Base-by-base conservation (phyloP, 1,140 invertebrate species). In the Xylocopa sonorina region DNA sequence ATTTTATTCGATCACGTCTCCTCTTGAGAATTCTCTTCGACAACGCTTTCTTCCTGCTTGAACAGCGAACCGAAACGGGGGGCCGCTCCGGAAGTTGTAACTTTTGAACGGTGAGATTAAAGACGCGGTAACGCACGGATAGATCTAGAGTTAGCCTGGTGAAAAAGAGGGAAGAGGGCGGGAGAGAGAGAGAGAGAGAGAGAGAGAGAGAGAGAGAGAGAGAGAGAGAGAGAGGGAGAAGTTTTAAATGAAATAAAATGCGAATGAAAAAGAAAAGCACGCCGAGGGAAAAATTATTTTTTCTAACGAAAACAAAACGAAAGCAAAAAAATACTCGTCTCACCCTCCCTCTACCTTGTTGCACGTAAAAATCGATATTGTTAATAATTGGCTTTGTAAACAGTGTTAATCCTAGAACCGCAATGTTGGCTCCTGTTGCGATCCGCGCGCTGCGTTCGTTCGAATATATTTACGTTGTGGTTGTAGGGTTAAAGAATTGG, bases 281-380 rank as follows among this genome's bases (percentile, higher is more conserved):
- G 55, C 53, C 43, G 81, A 79, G 67, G 38, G 74, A 88, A 79
- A n/a, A 85, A 85, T 91, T 92, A 92, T 92, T 92, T 92, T 92
- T 92, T 92, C 89, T 90, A 92, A 89, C 88, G 82, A 89, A 90
- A 78, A 88, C n/a, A n/a, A n/a, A n/a, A n/a, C n/a, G n/a, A n/a
- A n/a, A n/a, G n/a, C n/a, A n/a, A n/a, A n/a, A n/a, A n/a, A n/a
- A n/a, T n/a, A n/a, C 84, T 87, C 80, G 76, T 88, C 81, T 84
- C 78, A 84, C 82, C 84, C 80, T 73, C 58, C 80, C 81, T 74
- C 88, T 88, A 88, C 84, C 88, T 86, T 90, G 89, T 91, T 91
- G 89, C 84, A 84, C 84, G 87, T 88, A 85, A 90, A n/a, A 89
- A 92, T 88, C 78, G 88, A 92, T 89, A 77, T 87, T 90, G 87